Conservation (phyloP, 2,113 vertebrate genomes). For the Prinia subflava region DNA sequence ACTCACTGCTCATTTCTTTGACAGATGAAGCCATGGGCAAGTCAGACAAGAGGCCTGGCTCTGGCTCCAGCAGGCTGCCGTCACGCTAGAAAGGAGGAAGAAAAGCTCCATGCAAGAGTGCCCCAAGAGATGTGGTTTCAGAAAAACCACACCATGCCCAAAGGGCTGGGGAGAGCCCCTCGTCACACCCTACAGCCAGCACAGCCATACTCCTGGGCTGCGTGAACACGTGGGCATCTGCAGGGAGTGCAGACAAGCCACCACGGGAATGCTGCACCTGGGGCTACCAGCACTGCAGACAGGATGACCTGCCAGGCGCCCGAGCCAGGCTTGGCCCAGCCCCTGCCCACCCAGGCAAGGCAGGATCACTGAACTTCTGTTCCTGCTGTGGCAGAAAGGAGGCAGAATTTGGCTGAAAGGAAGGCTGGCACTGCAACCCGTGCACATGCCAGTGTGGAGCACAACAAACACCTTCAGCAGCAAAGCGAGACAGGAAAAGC, state of each 20-base stretch:
- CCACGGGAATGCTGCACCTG: background rate
- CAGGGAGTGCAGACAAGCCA: background rate
- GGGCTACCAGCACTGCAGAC: background rate
- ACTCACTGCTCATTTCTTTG: background rate
- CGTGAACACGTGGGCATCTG: background rate
- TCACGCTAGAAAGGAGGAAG: background rate
- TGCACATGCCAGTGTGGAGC: rapidly evolving
- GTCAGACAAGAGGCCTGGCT: background rate
- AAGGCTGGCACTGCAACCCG: background rate
- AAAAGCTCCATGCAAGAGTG: background rate
- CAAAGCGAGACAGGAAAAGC: background rate
- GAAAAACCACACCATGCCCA: background rate
- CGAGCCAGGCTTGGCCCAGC: background rate
- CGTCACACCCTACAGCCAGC: background rate
- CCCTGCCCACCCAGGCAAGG: background rate
- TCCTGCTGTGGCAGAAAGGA: background rate
- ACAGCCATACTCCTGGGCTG: background rate
- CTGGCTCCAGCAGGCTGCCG: background rate
- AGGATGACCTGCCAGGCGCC: background rate
- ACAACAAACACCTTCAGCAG: background rate
- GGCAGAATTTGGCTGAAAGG: background rate
- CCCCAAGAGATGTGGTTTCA: background rate
- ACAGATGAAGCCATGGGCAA: background rate
- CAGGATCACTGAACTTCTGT: background rate
- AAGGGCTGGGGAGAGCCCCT: constrained; percentile 26